Percentiles rank a stretch among this genome's conserved stretches.
phyloP scores from a whole-genome alignment of 1,140 invertebrate genomes.

The Lepidostoma basale region DNA sequence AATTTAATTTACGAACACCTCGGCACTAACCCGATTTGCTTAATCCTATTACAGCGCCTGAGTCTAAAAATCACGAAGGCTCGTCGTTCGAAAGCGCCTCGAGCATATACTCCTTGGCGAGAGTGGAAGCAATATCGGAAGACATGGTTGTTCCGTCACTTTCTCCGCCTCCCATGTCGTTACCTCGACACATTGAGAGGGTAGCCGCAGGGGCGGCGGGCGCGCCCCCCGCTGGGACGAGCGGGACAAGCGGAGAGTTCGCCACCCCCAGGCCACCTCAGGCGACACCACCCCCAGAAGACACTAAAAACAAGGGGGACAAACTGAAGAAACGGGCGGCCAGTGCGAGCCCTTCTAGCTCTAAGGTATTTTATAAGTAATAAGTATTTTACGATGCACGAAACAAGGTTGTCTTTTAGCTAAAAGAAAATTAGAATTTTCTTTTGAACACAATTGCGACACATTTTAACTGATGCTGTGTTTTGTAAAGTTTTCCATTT shows the following conservation, averaged over 20 bases:
- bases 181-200: neutral
- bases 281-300: slow-evolving; percentile 21
- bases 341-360: slow-evolving; percentile 34
- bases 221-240: neutral
- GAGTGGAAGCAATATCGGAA: slow-evolving; percentile 68
- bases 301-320: slow-evolving; percentile 10
- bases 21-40: too few relatives aligned
- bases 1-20: too few relatives aligned
- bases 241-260: neutral
- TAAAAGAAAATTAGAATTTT: too few relatives aligned
- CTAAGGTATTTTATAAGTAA: too few relatives aligned
- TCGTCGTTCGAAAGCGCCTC: slow-evolving; percentile 83
- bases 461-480: too few relatives aligned
- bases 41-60: slow-evolving; percentile 51
- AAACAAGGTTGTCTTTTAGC: too few relatives aligned
- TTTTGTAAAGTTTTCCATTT: too few relatives aligned
- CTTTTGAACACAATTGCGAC: too few relatives aligned
- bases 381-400: too few relatives aligned
- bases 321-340: slow-evolving; percentile 39
- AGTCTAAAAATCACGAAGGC: slow-evolving; percentile 67
- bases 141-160: slow-evolving; percentile 63
- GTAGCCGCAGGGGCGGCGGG: neutral
- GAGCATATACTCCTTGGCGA: slow-evolving; percentile 75
- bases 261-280: slow-evolving; percentile 1
- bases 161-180: slow-evolving; percentile 49